phyloP scores from a whole-genome alignment of 2,113 vertebrate species.

The Vulpes lagopus region DNA sequence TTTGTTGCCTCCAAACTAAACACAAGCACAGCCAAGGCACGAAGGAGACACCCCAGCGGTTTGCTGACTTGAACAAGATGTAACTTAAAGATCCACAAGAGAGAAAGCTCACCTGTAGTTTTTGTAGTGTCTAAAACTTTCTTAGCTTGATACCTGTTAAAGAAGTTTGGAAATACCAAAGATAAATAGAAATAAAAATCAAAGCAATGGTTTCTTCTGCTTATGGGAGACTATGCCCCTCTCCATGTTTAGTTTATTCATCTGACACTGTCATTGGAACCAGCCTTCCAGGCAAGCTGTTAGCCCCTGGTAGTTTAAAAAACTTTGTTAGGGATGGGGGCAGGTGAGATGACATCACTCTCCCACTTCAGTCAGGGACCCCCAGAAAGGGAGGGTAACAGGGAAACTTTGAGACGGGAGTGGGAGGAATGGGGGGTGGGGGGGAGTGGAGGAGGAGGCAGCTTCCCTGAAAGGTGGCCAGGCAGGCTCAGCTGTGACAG shows the following conservation, averaged over 20 bases:
- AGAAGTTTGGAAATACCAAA: constrained; percentile 11
- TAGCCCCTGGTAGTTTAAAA: background rate
- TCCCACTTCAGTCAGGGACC: background rate
- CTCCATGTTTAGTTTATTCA: background rate
- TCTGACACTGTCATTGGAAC: background rate
- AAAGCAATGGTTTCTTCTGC: background rate
- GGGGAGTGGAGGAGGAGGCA: no score
- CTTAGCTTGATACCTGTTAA: background rate
- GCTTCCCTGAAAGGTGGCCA: background rate
- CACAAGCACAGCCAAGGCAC: background rate
- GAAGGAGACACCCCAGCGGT: background rate
- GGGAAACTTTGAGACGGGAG: background rate
- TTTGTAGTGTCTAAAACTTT: background rate
- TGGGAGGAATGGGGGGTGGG: no score
- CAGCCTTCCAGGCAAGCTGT: background rate
- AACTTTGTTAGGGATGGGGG: background rate
- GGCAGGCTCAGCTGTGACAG: background rate
- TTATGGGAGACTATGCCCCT: background rate
- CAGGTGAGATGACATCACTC: background rate
- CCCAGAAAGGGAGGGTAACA: background rate
- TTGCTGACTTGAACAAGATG: background rate
- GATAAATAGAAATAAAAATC: background rate
- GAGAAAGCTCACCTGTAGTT: background rate
- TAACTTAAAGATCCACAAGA: background rate
- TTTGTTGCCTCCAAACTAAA: background rate